Evolutionary conservation across 2,888 invertebrate genomes (phyloP), one percentile per base, ranked within the genome.

Genomic region (Cerceris rybyensis): DNA sequence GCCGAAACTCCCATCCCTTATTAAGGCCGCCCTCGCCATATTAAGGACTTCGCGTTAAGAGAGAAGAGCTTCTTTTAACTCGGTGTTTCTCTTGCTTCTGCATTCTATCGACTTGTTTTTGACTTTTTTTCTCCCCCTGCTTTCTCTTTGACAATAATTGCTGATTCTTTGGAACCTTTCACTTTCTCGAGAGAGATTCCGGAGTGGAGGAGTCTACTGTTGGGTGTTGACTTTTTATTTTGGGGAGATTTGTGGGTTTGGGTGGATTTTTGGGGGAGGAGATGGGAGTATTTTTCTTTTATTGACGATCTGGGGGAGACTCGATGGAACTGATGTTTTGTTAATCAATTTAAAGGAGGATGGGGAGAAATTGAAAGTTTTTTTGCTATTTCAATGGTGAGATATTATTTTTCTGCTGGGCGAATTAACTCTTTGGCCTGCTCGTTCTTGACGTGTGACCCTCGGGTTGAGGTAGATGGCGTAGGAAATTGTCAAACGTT

Each of bases 21-120:
- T 92, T 92, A 92, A 92, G 91, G 88, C 90, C 91, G 88, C 91
- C 92, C 91, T 91, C 91, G 84, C 91, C 91, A 89, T 92, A 91
- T 91, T 91, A 91, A 91, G 90, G 88, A 77, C 65, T 80, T 64
- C 78, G 80, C 73, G 77, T 81, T 81, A 70, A 66, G n/a, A 59
- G 69, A 58, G 57, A 49, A 63, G 54, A 13, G 46, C 63, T 55
- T 17, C 71, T 66, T 39, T 39, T 28, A 28, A 4, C 28, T 28
- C 28, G 28, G 28, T 58, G 13, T 54, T 16, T 54, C 54, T 54
- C n/a, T 54, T n/a, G 8, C n/a, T 54, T 16, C 54, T 54, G 46
- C 46, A 11, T 46, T 46, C 11, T n/a, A 54, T 43, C 46, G n/a
- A 42, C 61, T 76, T 68, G 52, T 42, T 65, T 57, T 65, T n/a